Conservation (phyloP, 1,140 invertebrate genomes). For the Rhyacophila brunnea region DNA sequence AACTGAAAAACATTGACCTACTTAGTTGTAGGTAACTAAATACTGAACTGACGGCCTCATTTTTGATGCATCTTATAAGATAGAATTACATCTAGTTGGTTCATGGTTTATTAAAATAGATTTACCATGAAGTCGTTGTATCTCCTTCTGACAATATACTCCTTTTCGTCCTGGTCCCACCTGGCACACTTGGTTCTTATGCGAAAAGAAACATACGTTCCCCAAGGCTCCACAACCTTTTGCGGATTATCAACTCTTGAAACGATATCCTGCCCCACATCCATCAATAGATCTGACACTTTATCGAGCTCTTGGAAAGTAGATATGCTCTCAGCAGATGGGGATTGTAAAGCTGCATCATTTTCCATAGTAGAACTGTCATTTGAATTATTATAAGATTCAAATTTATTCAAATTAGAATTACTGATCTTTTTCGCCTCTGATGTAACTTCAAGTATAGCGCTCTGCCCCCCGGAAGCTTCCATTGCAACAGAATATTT, state of each 20-base stretch:
- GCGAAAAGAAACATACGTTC: constrained; percentile 69
- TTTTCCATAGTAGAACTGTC: constrained; percentile 29
- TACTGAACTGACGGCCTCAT: too few species aligned
- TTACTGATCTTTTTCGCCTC: constrained; percentile 19
- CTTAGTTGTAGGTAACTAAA: too few species aligned
- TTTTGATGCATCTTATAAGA: too few species aligned
- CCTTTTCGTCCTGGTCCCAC: constrained; percentile 64
- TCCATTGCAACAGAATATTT: constrained; percentile 11
- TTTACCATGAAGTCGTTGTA: constrained; percentile 68
- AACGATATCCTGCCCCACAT: constrained; percentile 56
- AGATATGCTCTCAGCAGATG: constrained; percentile 63
- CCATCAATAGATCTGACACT: constrained; percentile 54
- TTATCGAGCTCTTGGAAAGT: constrained; percentile 60
- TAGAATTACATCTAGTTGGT: too few species aligned
- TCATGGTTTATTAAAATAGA: not conserved
- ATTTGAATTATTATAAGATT: constrained; percentile 12
- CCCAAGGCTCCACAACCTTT: constrained; percentile 72
- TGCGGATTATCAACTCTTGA: constrained; percentile 76
- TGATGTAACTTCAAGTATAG: constrained; percentile 30
- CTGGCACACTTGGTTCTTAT: constrained; percentile 68
- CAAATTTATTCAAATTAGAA: constrained; percentile 4
- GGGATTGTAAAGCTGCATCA: constrained; percentile 52
- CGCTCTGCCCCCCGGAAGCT: constrained; percentile 11
- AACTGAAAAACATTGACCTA: too few species aligned
- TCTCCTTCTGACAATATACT: constrained; percentile 67